These are phyloP conservation scores for Drosophila lutescens DNA, from an alignment of 2,888 invertebrate genomes.

Conservation along the genomic window DNA sequence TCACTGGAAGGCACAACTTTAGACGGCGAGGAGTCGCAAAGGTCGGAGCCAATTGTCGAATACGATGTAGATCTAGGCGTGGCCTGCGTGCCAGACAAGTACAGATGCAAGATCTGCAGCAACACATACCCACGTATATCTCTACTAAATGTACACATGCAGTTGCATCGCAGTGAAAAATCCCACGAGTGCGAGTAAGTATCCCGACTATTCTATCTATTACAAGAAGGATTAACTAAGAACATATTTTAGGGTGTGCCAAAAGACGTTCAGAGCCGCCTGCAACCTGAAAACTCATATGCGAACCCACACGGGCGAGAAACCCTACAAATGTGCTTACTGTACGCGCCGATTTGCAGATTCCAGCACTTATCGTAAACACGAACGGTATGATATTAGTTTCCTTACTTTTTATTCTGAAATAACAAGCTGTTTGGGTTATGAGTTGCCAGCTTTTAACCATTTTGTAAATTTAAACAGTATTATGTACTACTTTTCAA, in stretches of 20 bases:
- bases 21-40: background rate
- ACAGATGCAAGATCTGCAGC: slow-evolving; percentile 45
- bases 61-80: slow-evolving; percentile 16
- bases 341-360: slow-evolving; percentile 81
- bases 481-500: background rate
- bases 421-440: no score
- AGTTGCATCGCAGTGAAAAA: slow-evolving; percentile 47
- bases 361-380: slow-evolving; percentile 82
- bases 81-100: slow-evolving; percentile 16
- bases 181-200: slow-evolving; percentile 65
- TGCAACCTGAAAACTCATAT: slow-evolving; percentile 79
- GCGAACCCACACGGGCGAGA: slow-evolving; percentile 81
- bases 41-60: background rate
- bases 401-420: no score
- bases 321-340: slow-evolving; percentile 68
- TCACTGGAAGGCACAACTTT: background rate
- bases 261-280: slow-evolving; percentile 69
- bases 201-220: no score
- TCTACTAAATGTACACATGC: slow-evolving; percentile 52
- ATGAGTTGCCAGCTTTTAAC: no score
- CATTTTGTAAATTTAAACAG: no score
- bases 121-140: slow-evolving; percentile 44
- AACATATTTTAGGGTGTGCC: slow-evolving; percentile 60
- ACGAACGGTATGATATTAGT: slow-evolving; percentile 74
- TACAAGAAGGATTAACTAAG: background rate